Evolutionary conservation across 1,140 invertebrate species (phyloP), one percentile per base, ranked within the genome.

Genomic region (Vanessa atalanta): DNA sequence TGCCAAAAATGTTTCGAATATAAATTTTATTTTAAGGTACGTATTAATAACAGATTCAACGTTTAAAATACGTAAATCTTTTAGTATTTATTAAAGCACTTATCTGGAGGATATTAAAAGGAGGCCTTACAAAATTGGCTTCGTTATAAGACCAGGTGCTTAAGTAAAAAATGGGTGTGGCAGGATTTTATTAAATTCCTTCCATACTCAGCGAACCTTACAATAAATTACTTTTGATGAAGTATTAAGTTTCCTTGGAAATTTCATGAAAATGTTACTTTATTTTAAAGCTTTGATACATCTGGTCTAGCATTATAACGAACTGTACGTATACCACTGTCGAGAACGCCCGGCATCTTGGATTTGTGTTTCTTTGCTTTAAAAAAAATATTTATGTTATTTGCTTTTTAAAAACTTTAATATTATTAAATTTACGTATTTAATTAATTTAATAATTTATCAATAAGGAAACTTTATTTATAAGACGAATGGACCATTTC

Each of bases 161-260:
- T 71, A 64, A 53, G 69, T 61, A 64, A 57, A 64, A 57, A 16
- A 16, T 3, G 53, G 20, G 53, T 57, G 53, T 50, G 57, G 15
- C 26, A 60, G 48, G 53, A 57, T 71, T 63, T 71, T 71, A 71
- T 71, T 71, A 71, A 71, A 71, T 71, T 71, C 47, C 51, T 47
- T 20, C 16, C 69, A 64, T 63, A 53, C 69, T 64, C 31, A 60
- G 37, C 47, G 20, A 12, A 65, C 60, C 60, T 71, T 43, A 48
- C 55, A 53, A 71, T 37, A 64, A 64, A 69, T 57, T 69, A 69
- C 53, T 20, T 69, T 60, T 43, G 37, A 69, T 69, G 2, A 69
- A 69, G 66, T 69, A 60, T 31, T 51, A 60, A 51, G 66, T 69
- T 53, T 37, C 5, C 4, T 43, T 57, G 20, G 12, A 57, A 57